Evolutionary conservation across 1,140 invertebrate genomes (phyloP), one percentile per base, ranked within the genome.

Genomic region (Anastrepha ludens): DNA sequence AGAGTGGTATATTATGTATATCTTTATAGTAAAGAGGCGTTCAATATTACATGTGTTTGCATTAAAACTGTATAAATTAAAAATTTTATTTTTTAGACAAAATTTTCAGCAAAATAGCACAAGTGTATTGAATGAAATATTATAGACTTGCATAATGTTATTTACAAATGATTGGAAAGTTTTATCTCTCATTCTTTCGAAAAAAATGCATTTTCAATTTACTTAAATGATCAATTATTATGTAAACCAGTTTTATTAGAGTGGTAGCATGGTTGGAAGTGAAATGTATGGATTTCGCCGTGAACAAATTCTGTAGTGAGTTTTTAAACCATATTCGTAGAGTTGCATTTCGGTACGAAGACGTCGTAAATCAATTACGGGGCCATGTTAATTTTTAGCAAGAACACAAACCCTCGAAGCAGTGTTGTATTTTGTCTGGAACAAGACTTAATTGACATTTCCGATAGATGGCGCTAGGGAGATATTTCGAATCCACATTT

Each of bases 281-380:
- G 39, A 47, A 11, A 11, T 74, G 44, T 74, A 47, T 74, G 11
- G 4, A 74, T 6, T 74, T 74, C 65, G 13, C 13, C 13, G 5
- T 44, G 67, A 17, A 39, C 41, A 44, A n/a, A 41, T 47, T 5
- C 13, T 74, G 41, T 7, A 74, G 67, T 15, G 17, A 44, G 39
- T 6, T 44, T 74, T n/a, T n/a, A 15, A 74, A 74, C 67, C 67
- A 44, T 41, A 41, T 67, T 13, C 65, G 15, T 17, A 74, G 67
- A 74, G 67, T 74, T 74, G 67, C 44, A 74, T 74, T 74, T 74
- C 67, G 67, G 67, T 17, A 39, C 29, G 8, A 9, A 67, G 11
- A 8, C 20, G 2, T 65, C 64, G 64, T 8, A 0, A 15, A 41
- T 70, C 3, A 70, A 15, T 47, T 41, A 47, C 67, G 67, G 47